Conservation (phyloP, 2,888 invertebrate species). For the Dioctria linearis region DNA sequence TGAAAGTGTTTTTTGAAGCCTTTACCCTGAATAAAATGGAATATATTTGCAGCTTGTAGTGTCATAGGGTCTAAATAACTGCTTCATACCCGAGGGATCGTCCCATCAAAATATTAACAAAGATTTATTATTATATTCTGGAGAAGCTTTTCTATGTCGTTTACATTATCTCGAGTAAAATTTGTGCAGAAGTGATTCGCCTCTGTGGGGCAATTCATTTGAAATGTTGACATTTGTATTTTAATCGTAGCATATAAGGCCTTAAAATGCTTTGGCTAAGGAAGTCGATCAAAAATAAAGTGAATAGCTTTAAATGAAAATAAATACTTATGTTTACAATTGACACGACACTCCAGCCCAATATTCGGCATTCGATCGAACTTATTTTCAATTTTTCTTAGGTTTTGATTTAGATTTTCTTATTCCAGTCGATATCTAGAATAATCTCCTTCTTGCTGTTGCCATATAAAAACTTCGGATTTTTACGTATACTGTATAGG, state of each 20-base stretch:
- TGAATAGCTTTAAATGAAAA: too few relatives aligned
- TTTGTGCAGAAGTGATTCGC: constrained; percentile 1
- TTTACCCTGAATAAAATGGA: constrained; percentile 14
- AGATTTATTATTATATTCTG: constrained; percentile 53
- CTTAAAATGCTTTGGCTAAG: background rate
- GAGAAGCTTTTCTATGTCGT: constrained; percentile 29
- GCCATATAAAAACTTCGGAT: too few relatives aligned
- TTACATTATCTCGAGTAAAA: constrained; percentile 24
- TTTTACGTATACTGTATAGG: too few relatives aligned
- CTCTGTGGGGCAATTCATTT: constrained; percentile 28
- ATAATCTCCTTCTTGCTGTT: too few relatives aligned
- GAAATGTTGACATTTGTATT: constrained; percentile 13
- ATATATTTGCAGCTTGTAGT: constrained; percentile 21
- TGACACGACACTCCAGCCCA: too few relatives aligned
- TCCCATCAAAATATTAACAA: constrained; percentile 55
- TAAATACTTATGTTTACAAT: too few relatives aligned
- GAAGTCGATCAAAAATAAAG: background rate
- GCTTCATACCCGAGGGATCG: constrained; percentile 20
- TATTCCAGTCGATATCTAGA: too few relatives aligned
- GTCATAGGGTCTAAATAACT: constrained; percentile 8
- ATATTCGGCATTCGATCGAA: too few relatives aligned
- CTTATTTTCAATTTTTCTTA: too few relatives aligned
- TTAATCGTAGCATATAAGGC: too few relatives aligned
- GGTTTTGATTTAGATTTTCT: too few relatives aligned
- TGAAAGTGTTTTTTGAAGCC: constrained; percentile 36